Conservation (phyloP, 2,888 invertebrate genomes). For the Zygaena filipendulae region DNA sequence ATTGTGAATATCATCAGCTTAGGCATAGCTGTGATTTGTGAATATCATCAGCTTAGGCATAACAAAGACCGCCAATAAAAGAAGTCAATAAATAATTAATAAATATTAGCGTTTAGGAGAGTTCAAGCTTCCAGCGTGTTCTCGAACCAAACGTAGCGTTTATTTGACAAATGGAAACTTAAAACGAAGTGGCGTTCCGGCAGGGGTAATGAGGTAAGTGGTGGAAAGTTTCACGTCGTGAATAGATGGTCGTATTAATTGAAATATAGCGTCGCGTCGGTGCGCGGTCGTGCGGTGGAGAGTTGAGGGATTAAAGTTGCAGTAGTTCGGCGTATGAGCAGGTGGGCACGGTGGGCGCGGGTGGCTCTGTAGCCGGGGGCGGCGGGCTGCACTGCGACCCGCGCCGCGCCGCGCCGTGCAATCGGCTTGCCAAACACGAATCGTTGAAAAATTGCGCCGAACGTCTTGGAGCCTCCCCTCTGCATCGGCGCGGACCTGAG, state of each 20-base stretch:
- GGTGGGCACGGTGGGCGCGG: conserved; percentile 29
- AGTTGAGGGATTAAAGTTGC: conserved; percentile 61
- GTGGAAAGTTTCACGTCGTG: conserved; percentile 41
- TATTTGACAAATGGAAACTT: too few relatives aligned
- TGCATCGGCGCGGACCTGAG: conserved; percentile 38
- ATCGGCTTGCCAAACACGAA: conserved; percentile 55
- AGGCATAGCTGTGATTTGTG: too few relatives aligned
- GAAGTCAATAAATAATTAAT: too few relatives aligned
- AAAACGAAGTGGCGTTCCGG: conserved; percentile 2
- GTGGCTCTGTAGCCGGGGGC: conserved; percentile 17
- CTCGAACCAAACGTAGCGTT: too few relatives aligned
- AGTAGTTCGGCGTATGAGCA: conserved; percentile 46
- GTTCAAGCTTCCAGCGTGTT: too few relatives aligned
- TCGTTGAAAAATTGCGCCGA: conserved; percentile 62
- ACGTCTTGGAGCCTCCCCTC: conserved; percentile 50
- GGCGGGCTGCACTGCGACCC: too few relatives aligned
- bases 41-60: too few relatives aligned
- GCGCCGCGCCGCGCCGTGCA: conserved; percentile 30
- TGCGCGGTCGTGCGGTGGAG: conserved; percentile 51
- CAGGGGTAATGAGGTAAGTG: conserved; percentile 43
- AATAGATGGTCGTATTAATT: conserved; percentile 62
- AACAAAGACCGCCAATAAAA: too few relatives aligned
- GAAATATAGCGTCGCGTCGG: conserved; percentile 59
- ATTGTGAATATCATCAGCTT: too few relatives aligned
- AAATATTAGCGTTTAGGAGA: too few relatives aligned